Base-by-base conservation (phyloP, 2,113 vertebrate species). In the Scophthalmus maximus region DNA sequence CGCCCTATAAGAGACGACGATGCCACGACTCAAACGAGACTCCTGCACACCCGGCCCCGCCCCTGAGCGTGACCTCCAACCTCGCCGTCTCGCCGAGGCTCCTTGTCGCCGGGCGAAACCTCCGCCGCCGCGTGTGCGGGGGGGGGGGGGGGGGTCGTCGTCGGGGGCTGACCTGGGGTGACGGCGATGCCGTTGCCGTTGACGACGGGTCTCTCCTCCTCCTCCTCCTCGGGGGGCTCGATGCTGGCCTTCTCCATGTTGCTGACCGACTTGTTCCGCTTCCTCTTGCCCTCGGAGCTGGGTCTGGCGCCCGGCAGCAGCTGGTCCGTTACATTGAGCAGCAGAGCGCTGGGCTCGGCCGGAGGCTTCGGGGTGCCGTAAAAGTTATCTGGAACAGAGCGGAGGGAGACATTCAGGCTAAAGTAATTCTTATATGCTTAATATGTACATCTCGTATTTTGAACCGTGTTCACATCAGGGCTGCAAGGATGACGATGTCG, bases 331-430 rank as follows among this genome's bases (percentile, higher is more conserved):
- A 98, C 96, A 98, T 99, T 97, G 92, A 98, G 94, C 89, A 96
- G 90, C 87, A 96, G 86, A 20, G 95, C 92, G 73, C 95, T 94
- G 53, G 97, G 97, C 90, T 99, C 97, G 46, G 95, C 96, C 46
- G 95, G 95, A 87, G 97, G 98, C 91, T 98, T 99, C 0, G 97
- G 98, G 20, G 98, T 99, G 69, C 98, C 98, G 94, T 99, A 99
- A 85, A 96, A 98, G 91, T 99, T 98, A 88, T 98, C 98, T 99
- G 91, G 18, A 78, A 53, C 9, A 34, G 11, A 64, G 53, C 25
- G 38, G 46, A 73, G 32, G 12, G 26, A 50, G 32, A 58, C 17
- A 18, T 36, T 60, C 17, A 73, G n/a, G 42, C 1, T 29, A 18
- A 44, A 42, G 36, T 42, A 26, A 22, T 47, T 62, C 47, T 46